phyloP scores from a whole-genome alignment of 2,888 invertebrate genomes.

The Blomia tropicalis region DNA sequence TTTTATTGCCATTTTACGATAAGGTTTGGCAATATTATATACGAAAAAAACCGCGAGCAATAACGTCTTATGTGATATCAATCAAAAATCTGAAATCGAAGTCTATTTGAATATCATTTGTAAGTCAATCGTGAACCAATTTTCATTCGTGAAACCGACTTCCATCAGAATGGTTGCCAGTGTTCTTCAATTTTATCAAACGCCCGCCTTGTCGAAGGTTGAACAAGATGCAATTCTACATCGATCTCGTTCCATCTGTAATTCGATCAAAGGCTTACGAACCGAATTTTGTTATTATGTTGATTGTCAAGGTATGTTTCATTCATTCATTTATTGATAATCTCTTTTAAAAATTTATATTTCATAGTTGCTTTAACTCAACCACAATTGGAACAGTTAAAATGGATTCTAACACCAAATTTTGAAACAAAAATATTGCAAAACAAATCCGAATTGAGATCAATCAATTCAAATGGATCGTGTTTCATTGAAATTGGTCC shows the following conservation, averaged over 20 bases:
- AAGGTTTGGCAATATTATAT: no score
- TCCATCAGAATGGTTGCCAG: not conserved
- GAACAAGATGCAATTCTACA: slow-evolving; percentile 1
- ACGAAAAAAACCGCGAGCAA: no score
- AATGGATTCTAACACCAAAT: slow-evolving; percentile 23
- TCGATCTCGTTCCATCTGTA: not conserved
- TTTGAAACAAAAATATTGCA: slow-evolving; percentile 9
- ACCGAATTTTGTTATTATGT: slow-evolving; percentile 23
- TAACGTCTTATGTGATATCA: no score
- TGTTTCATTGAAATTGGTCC: slow-evolving; percentile 26
- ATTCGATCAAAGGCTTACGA: slow-evolving; percentile 6
- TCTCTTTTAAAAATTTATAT: not conserved
- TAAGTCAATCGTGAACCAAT: not conserved
- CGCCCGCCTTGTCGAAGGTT: slow-evolving; percentile 17
- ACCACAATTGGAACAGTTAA: not conserved
- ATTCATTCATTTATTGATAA: not conserved
- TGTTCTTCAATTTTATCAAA: slow-evolving; percentile 23
- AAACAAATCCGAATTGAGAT: not conserved
- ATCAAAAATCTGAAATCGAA: not conserved
- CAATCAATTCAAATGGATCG: not conserved
- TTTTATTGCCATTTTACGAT: no score
- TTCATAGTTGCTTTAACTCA: not conserved
- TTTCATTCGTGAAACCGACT: not conserved
- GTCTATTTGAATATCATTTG: not conserved
- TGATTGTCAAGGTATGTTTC: slow-evolving; percentile 16